A percentile compares a stretch with the other conserved stretches of the same genome.
phyloP scores from a whole-genome alignment of 2,797 vertebrate species.

The Helarctos malayanus region DNA sequence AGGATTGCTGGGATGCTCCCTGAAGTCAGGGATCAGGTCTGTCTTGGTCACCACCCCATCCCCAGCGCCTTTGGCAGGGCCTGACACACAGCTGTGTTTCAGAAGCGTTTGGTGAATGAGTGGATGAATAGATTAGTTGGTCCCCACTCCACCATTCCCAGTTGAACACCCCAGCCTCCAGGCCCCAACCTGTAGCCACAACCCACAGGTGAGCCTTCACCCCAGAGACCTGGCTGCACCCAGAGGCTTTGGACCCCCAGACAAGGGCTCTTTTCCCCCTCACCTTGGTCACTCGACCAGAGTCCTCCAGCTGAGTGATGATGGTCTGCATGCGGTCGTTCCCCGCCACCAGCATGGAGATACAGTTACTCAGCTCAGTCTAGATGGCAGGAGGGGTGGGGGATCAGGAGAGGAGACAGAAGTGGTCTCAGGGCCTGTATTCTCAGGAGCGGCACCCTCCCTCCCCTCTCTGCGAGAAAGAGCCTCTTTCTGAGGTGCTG shows the following conservation, averaged over 20 bases:
- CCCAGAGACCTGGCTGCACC: background rate
- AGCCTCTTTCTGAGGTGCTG: background rate
- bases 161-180: background rate
- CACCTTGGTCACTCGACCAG: conserved; percentile 93
- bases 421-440: conserved; percentile 46
- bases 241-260: background rate
- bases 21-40: background rate
- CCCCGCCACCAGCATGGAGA: conserved; percentile 95
- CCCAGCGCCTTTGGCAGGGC: background rate
- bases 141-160: background rate
- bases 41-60: background rate
- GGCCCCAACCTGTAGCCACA: background rate
- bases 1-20: background rate
- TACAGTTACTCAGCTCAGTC: conserved; percentile 95
- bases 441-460: background rate
- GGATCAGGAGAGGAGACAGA: conserved; percentile 12
- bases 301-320: conserved; percentile 96
- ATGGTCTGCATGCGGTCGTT: conserved; percentile 95
- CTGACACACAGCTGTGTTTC: background rate
- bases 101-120: background rate
- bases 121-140: background rate
- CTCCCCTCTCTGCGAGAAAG: background rate
- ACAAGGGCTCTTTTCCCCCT: conserved; percentile 39
- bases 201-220: background rate
- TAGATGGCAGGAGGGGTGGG: conserved; percentile 62